These are phyloP conservation scores for Micoletzkya japonica DNA, from an alignment of 2,888 invertebrate genomes.

Conservation along the genomic window DNA sequence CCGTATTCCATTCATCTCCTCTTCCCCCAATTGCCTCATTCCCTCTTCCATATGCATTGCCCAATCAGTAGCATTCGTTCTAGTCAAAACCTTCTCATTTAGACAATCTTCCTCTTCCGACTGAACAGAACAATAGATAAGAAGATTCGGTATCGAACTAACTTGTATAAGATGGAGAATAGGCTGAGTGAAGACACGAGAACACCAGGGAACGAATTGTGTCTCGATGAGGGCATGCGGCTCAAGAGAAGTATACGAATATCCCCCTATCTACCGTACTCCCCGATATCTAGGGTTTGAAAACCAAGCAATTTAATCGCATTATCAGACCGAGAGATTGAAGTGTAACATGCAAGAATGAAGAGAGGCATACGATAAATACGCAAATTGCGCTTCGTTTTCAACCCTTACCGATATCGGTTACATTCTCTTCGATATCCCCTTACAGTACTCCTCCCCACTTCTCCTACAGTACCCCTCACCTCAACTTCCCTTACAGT, in stretches of 20 bases:
- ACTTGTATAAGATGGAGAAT: constrained; percentile 44
- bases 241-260: background rate
- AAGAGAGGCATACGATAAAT: no score
- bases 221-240: constrained; percentile 35
- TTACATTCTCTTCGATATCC: no score
- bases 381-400: no score
- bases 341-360: background rate
- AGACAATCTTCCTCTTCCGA: constrained; percentile 27
- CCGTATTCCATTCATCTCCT: constrained; percentile 37
- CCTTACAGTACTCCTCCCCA: no score
- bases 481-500: background rate
- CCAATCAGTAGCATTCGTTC: constrained; percentile 58
- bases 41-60: constrained; percentile 60
- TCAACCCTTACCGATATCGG: no score
- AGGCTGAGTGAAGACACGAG: constrained; percentile 57
- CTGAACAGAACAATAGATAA: constrained; percentile 25
- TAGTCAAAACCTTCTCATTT: constrained; percentile 35
- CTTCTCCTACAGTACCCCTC: no score
- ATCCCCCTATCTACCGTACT: background rate
- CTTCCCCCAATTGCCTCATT: constrained; percentile 47
- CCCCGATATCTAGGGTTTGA: background rate
- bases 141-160: constrained; percentile 1
- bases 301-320: no score
- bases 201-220: constrained; percentile 60
- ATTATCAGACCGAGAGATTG: no score